Conservation (phyloP, 2,888 invertebrate species). For the Chrysina gloriosa region DNA sequence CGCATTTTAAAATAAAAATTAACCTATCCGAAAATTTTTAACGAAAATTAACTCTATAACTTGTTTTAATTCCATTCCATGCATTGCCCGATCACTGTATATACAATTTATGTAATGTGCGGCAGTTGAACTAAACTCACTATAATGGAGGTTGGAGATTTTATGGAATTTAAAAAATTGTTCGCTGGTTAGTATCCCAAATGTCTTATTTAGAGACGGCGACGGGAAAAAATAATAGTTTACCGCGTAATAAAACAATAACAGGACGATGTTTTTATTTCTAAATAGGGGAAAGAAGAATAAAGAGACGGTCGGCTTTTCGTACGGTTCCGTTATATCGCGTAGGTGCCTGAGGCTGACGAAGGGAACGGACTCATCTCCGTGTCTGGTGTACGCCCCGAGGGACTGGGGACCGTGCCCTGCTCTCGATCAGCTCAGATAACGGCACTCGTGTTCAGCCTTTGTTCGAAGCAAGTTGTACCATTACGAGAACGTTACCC, state of each 20-base stretch:
- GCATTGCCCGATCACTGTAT: too few species aligned
- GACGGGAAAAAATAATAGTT: conserved; percentile 54
- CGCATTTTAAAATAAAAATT: too few species aligned
- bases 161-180: conserved; percentile 17
- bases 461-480: conserved; percentile 57
- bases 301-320: conserved; percentile 32
- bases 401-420: conserved; percentile 53
- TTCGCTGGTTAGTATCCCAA: conserved; percentile 9
- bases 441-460: conserved; percentile 60
- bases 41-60: too few species aligned
- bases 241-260: conserved; percentile 44
- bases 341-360: conserved; percentile 48
- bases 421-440: conserved; percentile 60
- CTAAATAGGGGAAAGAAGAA: conserved; percentile 42
- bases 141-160: too few species aligned
- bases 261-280: conserved; percentile 51
- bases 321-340: background rate
- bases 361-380: conserved; percentile 51
- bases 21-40: too few species aligned
- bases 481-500: conserved; percentile 55
- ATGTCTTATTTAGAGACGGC: conserved; percentile 46
- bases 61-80: too few species aligned
- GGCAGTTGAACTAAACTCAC: too few species aligned
- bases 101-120: too few species aligned
- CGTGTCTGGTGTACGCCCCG: conserved; percentile 48